phyloP scores from a whole-genome alignment of 53 echinoderm and acorn worm genomes.

The Temnopleurus reevesii region DNA sequence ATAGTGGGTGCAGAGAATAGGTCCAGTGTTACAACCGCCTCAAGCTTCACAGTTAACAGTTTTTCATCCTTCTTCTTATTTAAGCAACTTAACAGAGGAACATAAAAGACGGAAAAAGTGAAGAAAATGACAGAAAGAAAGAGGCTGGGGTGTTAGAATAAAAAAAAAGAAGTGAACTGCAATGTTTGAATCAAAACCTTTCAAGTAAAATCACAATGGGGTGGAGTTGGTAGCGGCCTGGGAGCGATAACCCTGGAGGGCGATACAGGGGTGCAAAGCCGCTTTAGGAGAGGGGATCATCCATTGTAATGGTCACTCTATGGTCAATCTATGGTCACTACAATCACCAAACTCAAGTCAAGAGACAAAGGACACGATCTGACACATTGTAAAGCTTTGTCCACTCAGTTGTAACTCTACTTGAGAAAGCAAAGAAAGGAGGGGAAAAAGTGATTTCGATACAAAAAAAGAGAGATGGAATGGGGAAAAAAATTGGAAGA shows the following conservation, averaged over 20 bases:
- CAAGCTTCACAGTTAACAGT: background rate
- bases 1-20: background rate
- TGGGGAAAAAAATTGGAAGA: background rate
- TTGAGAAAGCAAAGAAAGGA: constrained; percentile 2
- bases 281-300: constrained; percentile 50
- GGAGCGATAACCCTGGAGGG: constrained; percentile 47
- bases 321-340: constrained; percentile 33
- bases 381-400: constrained; percentile 57
- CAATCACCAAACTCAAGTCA: constrained; percentile 57
- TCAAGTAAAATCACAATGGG: background rate
- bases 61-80: background rate
- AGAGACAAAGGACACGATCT: constrained; percentile 62
- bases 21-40: constrained; percentile 33
- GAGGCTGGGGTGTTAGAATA: background rate
- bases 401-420: constrained; percentile 39
- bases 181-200: constrained; percentile 36
- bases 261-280: constrained; percentile 36
- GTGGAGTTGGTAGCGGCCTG: constrained; percentile 16
- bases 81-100: background rate
- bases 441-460: constrained; percentile 17
- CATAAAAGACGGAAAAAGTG: background rate
- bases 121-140: background rate
- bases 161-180: background rate
- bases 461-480: background rate
- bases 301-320: constrained; percentile 55